phyloP scores from a whole-genome alignment of 2,797 vertebrate species.

The Pelodytes ibericus region DNA sequence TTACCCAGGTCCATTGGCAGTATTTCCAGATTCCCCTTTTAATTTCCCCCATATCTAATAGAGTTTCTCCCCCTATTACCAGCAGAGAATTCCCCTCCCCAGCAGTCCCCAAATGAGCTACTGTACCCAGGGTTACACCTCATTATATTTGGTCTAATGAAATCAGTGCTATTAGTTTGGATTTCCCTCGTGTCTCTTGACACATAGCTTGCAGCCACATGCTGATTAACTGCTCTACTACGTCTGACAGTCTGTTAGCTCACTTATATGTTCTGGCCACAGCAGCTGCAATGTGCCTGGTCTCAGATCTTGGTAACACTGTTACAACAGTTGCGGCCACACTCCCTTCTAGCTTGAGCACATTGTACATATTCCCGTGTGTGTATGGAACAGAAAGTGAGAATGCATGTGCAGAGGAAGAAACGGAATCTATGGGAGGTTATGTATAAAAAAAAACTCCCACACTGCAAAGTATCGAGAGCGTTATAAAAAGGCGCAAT shows the following conservation, averaged over 20 bases:
- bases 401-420: background rate
- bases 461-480: too few species aligned
- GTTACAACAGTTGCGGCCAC: background rate
- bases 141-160: background rate
- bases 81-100: background rate
- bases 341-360: background rate
- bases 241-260: slow-evolving; percentile 2
- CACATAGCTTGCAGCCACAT: slow-evolving; percentile 3
- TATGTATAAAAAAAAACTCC: too few species aligned
- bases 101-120: background rate
- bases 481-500: too few species aligned
- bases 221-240: background rate
- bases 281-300: background rate
- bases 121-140: background rate
- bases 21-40: too few species aligned
- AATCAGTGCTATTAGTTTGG: background rate
- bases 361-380: background rate
- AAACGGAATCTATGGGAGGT: too few species aligned
- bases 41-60: background rate
- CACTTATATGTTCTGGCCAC: background rate
- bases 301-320: background rate
- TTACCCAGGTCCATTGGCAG: too few species aligned
- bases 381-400: background rate
- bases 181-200: background rate
- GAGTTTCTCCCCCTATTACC: background rate